Conservation (phyloP, 2,113 vertebrate species). For the Castor canadensis region DNA sequence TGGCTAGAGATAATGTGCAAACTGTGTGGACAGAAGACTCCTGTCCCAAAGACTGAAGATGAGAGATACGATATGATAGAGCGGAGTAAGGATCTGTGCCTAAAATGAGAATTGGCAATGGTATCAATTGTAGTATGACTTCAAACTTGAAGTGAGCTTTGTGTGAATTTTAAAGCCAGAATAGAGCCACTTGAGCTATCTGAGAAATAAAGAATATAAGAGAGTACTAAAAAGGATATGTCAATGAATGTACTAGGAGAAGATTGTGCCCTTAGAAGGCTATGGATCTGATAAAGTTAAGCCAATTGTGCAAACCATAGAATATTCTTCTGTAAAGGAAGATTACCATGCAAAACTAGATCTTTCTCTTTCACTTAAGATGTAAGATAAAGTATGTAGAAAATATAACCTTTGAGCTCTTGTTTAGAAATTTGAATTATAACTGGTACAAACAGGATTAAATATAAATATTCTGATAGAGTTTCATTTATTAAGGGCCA, state of each 20-base stretch:
- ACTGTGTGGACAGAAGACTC: background rate
- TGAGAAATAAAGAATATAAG: background rate
- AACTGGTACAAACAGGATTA: background rate
- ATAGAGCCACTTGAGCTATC: background rate
- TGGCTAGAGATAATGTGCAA: background rate
- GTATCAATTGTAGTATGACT: background rate
- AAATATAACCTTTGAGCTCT: background rate
- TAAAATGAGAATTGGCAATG: background rate
- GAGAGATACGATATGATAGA: background rate
- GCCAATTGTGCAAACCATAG: background rate
- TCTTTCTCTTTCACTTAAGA: background rate
- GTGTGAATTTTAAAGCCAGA: conserved; percentile 13
- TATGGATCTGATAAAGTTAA: background rate
- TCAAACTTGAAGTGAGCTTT: background rate
- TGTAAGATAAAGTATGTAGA: background rate
- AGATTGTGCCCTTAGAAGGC: background rate
- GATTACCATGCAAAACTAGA: background rate
- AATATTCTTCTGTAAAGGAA: background rate
- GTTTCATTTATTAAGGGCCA: background rate
- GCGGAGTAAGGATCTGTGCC: background rate
- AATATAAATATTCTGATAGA: background rate
- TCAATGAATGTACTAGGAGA: background rate
- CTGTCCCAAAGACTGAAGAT: background rate
- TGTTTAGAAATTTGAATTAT: background rate
- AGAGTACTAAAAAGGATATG: background rate